Evolutionary conservation across 2,888 invertebrate genomes (phyloP).

Genomic region (Ormyrus rosae): DNA sequence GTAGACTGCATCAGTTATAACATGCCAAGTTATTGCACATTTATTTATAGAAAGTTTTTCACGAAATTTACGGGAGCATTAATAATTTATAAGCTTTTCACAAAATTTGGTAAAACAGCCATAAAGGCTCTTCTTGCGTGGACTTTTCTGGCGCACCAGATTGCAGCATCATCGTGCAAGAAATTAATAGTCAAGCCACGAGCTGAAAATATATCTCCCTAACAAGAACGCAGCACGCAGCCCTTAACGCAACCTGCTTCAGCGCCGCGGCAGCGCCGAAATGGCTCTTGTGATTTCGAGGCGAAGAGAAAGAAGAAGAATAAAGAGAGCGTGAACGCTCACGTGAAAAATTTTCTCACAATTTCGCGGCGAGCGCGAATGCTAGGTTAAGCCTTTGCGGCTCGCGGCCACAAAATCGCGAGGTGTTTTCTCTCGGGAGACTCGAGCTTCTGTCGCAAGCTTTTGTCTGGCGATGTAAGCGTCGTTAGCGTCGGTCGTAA

Average conservation of each 20-base stretch:
- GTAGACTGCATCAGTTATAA: too few species aligned
- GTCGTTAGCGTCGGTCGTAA: constrained; percentile 74
- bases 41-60: too few species aligned
- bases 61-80: too few species aligned
- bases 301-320: too few species aligned
- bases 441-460: constrained; percentile 59
- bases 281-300: too few species aligned
- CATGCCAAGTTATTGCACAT: too few species aligned
- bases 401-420: neutral
- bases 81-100: too few species aligned
- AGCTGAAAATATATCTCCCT: neutral
- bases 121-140: too few species aligned
- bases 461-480: constrained; percentile 71
- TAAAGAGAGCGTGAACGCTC: neutral
- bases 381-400: constrained; percentile 30
- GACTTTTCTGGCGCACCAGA: too few species aligned
- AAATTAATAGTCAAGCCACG: neutral
- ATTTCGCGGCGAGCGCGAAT: neutral
- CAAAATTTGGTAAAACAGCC: too few species aligned
- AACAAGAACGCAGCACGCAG: neutral
- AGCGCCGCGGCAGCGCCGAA: too few species aligned
- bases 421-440: constrained; percentile 31
- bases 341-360: constrained; percentile 35
- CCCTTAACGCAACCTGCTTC: neutral
- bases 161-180: neutral